phyloP scores from a whole-genome alignment of 2,797 vertebrate genomes.

The Lithobates sylvaticus region DNA sequence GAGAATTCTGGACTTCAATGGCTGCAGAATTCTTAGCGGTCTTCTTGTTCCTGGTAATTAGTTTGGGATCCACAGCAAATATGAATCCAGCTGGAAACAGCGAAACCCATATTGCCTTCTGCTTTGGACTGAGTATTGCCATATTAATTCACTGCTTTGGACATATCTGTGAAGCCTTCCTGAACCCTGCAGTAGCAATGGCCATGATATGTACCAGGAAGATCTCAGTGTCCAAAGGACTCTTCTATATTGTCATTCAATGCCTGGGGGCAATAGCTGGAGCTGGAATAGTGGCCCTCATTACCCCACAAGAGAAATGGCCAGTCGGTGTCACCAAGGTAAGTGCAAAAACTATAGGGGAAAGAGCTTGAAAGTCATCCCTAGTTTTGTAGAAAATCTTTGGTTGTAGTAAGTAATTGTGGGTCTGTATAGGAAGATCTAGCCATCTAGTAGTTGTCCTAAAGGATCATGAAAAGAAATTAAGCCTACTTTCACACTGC shows the following conservation, averaged over 20 bases:
- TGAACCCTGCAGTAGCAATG: conserved; percentile 58
- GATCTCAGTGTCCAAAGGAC: conserved; percentile 54
- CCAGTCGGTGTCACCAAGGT: conserved; percentile 58
- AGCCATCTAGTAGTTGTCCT: too few relatives aligned
- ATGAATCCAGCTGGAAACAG: conserved; percentile 26
- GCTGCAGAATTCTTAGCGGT: conserved; percentile 60
- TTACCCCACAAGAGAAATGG: conserved; percentile 47
- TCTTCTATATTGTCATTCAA: conserved; percentile 56
- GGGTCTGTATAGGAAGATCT: too few relatives aligned
- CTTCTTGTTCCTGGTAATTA: conserved; percentile 55
- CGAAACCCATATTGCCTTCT: conserved; percentile 56
- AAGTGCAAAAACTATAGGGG: not conserved
- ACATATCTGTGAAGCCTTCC: conserved; percentile 60
- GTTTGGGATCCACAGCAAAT: conserved; percentile 54
- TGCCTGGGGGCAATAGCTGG: conserved; percentile 53
- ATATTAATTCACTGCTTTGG: conserved; percentile 62
- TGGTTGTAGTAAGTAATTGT: too few relatives aligned
- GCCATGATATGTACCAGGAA: conserved; percentile 62
- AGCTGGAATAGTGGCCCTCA: conserved; percentile 43
- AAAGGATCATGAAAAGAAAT: too few relatives aligned
- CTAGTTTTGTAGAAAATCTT: too few relatives aligned
- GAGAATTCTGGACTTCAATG: conserved; percentile 60
- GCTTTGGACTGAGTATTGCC: conserved; percentile 60
- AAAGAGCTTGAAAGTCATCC: too few relatives aligned
- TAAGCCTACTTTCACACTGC: too few relatives aligned